Evolutionary conservation across 2,888 invertebrate genomes (phyloP).

Genomic region (Panzeria rudis): DNA sequence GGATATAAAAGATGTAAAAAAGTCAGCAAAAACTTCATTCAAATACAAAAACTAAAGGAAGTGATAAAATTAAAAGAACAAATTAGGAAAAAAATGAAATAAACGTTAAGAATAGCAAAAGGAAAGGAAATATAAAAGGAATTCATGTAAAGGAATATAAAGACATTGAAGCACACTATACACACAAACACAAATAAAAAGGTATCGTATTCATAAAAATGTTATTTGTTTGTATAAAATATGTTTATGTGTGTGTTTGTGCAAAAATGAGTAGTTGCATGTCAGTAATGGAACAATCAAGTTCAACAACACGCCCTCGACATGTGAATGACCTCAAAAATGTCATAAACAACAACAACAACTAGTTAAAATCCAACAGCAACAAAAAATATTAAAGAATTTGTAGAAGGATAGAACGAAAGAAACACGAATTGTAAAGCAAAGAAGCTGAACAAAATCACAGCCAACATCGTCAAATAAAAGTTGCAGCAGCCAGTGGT

Average conservation of each 20-base stretch:
- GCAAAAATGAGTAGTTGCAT: constrained; percentile 46
- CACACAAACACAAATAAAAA: constrained; percentile 6
- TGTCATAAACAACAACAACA: constrained; percentile 79
- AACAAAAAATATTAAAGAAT: constrained; percentile 5
- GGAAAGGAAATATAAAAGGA: constrained; percentile 32
- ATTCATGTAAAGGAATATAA: constrained; percentile 18
- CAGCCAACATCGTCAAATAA: constrained; percentile 11
- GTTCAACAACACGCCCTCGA: constrained; percentile 83
- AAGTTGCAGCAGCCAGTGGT: neutral
- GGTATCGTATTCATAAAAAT: constrained; percentile 18
- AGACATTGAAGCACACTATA: neutral
- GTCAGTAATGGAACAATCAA: constrained; percentile 75
- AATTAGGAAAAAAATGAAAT: constrained; percentile 36
- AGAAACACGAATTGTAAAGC: neutral
- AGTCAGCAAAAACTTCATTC: constrained; percentile 16
- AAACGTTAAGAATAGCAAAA: constrained; percentile 23
- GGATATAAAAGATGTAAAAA: constrained; percentile 12
- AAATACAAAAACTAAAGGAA: constrained; percentile 42
- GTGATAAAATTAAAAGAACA: constrained; percentile 42
- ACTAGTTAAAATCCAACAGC: constrained; percentile 46
- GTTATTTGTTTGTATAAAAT: constrained; percentile 15
- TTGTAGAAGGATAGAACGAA: neutral
- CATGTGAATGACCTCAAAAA: constrained; percentile 82
- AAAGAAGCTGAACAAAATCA: constrained; percentile 12
- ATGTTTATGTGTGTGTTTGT: neutral